Evolutionary conservation across 2,888 invertebrate species (phyloP), one percentile per base, ranked within the genome.

Genomic region (Linyphia triangularis): DNA sequence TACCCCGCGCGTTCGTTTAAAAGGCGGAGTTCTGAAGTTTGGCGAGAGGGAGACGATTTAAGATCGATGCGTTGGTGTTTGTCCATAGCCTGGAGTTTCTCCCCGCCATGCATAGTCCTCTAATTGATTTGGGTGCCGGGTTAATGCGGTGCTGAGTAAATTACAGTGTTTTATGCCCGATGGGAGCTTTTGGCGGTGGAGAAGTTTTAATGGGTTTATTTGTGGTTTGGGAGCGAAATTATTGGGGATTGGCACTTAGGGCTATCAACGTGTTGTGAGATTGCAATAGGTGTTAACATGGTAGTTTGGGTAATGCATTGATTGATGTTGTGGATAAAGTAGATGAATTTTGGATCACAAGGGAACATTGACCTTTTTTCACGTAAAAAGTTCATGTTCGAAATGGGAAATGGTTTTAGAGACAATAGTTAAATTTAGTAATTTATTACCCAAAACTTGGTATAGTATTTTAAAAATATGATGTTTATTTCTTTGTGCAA

Each of bases 21-120:
- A 51, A 61, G 81, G 70, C 61, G 65, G 84, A 28, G 84, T 86
- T 51, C 16, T 72, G 70, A 86, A 86, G 79, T 86, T 86, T 72
- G 85, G 79, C 33, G 85, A 57, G 79, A 70, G 69, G 63, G 63
- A 63, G 77, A 63, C 77, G 77, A 77, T 65, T 77, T 77, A 26
- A 33, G 77, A 77, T 77, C 77, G 77, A 77, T 77, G 75, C 9
- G 40, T 40, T 40, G 10, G 16, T 13, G 4, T 16, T 16, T n/a
- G 13, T 51, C 51, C 51, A 5, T 16, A n/a, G n/a, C n/a, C n/a
- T n/a, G n/a, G n/a, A n/a, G 51, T 51, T 16, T 51, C n/a, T 51
- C 16, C 16, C 16, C 13, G 51, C 51, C n/a, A 51, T 51, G 16
- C n/a, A 51, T 51, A n/a, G 16, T 51, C n/a, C 51, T 51, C 51